Evolutionary conservation across 2,113 vertebrate species (phyloP).

Genomic region (Rhea americana): DNA sequence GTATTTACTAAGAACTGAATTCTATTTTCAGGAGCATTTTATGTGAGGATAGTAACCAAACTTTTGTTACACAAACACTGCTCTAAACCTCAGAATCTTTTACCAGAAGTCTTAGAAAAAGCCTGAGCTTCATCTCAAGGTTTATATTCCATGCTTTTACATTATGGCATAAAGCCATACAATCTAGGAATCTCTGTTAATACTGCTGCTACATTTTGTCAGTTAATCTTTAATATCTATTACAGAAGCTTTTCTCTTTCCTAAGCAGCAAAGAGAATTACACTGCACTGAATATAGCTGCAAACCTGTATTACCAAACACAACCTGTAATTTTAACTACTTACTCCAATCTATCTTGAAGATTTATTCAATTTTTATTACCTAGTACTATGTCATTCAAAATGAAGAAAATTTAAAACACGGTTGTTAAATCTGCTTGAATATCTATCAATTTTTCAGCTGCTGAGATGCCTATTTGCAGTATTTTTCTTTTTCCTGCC

Average conservation of each 20-base stretch:
- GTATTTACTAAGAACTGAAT: background rate
- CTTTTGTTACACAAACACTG: background rate
- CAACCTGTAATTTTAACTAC: background rate
- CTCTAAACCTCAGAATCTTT: background rate
- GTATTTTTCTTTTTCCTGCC: background rate
- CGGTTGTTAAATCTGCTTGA: background rate
- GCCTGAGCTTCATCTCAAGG: background rate
- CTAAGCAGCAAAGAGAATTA: background rate
- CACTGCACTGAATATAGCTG: background rate
- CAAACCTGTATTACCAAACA: background rate
- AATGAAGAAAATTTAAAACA: background rate
- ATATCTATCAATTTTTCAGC: background rate
- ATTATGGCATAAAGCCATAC: background rate
- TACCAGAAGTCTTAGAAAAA: background rate
- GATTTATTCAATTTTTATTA: background rate
- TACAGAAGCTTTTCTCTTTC: background rate
- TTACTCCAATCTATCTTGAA: background rate
- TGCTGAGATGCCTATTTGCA: background rate
- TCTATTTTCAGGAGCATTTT: background rate
- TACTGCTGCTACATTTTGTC: background rate
- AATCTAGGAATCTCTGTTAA: background rate
- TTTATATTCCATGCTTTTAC: background rate
- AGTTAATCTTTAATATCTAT: background rate
- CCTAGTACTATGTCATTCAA: background rate
- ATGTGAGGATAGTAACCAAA: background rate